A percentile compares a stretch with the other conserved stretches of the same genome.
Evolutionary conservation across 2,888 invertebrate genomes (phyloP).

Genomic region (Lamellibrachia satsuma): DNA sequence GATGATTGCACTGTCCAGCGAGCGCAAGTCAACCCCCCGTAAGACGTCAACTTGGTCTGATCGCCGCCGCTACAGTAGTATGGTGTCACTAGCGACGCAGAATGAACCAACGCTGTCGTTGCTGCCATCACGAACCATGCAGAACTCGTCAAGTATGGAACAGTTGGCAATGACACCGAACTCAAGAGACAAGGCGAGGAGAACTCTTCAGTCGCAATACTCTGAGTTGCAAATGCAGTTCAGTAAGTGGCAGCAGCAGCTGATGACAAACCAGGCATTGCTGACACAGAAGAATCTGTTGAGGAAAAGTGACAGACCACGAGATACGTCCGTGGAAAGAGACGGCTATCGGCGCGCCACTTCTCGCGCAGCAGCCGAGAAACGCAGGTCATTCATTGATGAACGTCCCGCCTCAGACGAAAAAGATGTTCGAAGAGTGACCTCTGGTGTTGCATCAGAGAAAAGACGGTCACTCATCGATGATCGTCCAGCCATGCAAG

Average conservation of each 20-base stretch:
- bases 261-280: conserved; percentile 54
- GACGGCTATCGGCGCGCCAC: conserved; percentile 18
- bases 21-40: not conserved
- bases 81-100: conserved; percentile 19
- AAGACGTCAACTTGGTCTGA: conserved; percentile 17
- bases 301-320: conserved; percentile 29
- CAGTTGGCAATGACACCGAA: not conserved
- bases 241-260: conserved; percentile 56
- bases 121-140: not conserved
- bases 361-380: not conserved
- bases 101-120: not conserved
- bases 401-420: not conserved
- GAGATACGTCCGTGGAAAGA: not conserved
- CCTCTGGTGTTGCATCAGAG: not conserved
- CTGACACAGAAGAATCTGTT: conserved; percentile 44
- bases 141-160: not conserved
- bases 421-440: not conserved
- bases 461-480: not conserved
- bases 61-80: conserved; percentile 17
- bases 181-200: conserved; percentile 25
- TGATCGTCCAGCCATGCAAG: not conserved
- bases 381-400: not conserved
- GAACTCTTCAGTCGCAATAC: conserved; percentile 49
- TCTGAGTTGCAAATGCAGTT: conserved; percentile 55
- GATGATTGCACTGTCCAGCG: conserved; percentile 48